These are phyloP conservation scores for Andrena camellia DNA, from an alignment of 2,888 invertebrate species.

Conservation along the genomic window DNA sequence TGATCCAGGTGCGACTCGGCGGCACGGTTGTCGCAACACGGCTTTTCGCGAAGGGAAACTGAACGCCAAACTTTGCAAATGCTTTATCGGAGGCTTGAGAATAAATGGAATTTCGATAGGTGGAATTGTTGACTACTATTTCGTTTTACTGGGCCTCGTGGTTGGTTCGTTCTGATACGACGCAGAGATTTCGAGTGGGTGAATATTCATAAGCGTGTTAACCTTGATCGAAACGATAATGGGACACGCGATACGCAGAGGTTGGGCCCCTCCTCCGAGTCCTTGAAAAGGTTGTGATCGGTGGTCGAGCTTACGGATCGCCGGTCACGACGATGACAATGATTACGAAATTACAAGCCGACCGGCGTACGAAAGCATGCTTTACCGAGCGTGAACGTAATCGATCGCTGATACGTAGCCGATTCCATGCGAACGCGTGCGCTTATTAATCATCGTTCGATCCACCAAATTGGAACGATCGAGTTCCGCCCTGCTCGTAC, in stretches of 20 bases:
- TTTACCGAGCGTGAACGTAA: conserved; percentile 48
- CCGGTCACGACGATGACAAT: conserved; percentile 55
- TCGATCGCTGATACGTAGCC: conserved; percentile 41
- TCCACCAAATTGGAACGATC: conserved; percentile 7
- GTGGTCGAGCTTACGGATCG: conserved; percentile 50
- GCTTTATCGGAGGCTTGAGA: neutral
- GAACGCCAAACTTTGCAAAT: no score
- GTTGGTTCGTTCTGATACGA: neutral
- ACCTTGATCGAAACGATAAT: conserved; percentile 57
- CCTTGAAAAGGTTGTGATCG: conserved; percentile 66
- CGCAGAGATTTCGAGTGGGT: conserved; percentile 6
- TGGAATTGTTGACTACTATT: no score
- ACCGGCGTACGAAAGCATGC: conserved; percentile 30
- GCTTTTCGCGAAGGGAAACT: no score
- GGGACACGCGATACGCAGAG: conserved; percentile 52
- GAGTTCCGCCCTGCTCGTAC: neutral
- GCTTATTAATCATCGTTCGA: conserved; percentile 7
- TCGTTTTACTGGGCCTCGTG: neutral
- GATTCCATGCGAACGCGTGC: conserved; percentile 7
- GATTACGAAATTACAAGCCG: conserved; percentile 61
- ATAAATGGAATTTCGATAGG: no score
- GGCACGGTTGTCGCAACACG: neutral
- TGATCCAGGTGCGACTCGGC: conserved; percentile 12
- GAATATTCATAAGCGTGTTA: conserved; percentile 57
- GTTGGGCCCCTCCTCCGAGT: conserved; percentile 38